Evolutionary conservation across 2,888 invertebrate genomes (phyloP), one percentile per base, ranked within the genome.

Genomic region (Loripinus fragilis): DNA sequence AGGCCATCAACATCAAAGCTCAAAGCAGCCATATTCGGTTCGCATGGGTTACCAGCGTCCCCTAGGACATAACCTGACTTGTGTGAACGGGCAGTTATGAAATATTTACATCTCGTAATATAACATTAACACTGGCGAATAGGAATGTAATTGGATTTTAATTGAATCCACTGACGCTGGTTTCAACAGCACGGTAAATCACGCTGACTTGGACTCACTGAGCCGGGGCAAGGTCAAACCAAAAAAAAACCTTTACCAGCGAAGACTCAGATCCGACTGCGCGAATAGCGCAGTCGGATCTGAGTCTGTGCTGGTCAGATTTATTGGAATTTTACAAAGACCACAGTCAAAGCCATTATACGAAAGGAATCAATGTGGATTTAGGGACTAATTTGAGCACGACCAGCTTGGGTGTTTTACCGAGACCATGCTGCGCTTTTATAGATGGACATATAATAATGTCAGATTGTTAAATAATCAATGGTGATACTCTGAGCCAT

Each of bases 71-170:
- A 33, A 2, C 33, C 33, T 33, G 60, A 23, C 33, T 28, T 10
- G 60, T 60, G 33, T 3, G 17, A 60, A 60, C 17, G 60, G 60
- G 33, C 60, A 60, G 60, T 60, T 60, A 60, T 60, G 60, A 60
- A 60, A 60, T 60, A 60, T 60, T 60, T 33, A 60, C 60, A 33
- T 12, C 33, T 60, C 60, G 12, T 60, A 30, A 60, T 60, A 33
- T 60, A 60, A 60, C 20, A 33, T 33, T 60, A 33, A 33, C 60
- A 33, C 60, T 33, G 1, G 20, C 23, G 2, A 28, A 60, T 60
- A 17, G 15, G 33, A 20, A 17, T 33, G 20, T 60, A 33, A 60
- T 60, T 60, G 60, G 33, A 60, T n/a, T 60, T 60, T 60, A 33
- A 60, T 60, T 20, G 60, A 60, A 30, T 2, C 60, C 30, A 23